Base-by-base conservation (phyloP, 2,797 vertebrate genomes). In the Diplodus sargus region DNA sequence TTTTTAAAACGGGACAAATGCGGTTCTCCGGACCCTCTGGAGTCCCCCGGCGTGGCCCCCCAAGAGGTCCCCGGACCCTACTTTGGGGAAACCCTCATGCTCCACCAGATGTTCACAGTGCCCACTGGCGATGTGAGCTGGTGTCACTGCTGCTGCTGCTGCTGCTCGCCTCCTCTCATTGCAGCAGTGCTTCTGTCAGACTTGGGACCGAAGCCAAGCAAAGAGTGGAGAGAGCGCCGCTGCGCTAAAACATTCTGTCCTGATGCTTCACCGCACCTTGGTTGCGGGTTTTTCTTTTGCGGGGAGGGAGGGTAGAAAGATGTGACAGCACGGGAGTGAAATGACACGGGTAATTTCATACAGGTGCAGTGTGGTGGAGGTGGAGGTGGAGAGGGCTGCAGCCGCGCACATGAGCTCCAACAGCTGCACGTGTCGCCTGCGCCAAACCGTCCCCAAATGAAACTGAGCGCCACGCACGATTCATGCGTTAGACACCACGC, bases 131-230 rank as follows among this genome's bases (percentile, higher is more conserved):
- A 5, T 74, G 76, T 49, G 84, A 76, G 76, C 83, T 74, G 80
- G 86, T 89, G 87, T 71, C 80, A 52, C 23, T 43, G 80, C 59
- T n/a, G 54, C 79, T 43, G 42, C 54, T 28, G 30, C 54, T 28
- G 30, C 57, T 48, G 59, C 72, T 61, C 59, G 56, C 65, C 34
- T 34, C 43, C 61, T 70, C 84, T 77, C 83, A 20, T 64, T 90
- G 90, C 92, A 53, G 89, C 91, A 53, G 88, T 45, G 43, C 23
- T 77, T 22, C 79, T 85, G 83, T 82, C 85, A 85, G 70, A 84
- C 65, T 75, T 81, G 85, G 89, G 88, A 90, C 71, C 59, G 7
- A n/a, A 85, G 91, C 90, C 92, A 91, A 83, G 61, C 74, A 25
- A 43, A 47, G 59, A 90, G 78, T 49, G 20, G 20, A 43, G 57